A percentile compares a stretch with the other conserved stretches of the same genome.
phyloP scores from a whole-genome alignment of 2,888 invertebrate species.

The Aelia acuminata region DNA sequence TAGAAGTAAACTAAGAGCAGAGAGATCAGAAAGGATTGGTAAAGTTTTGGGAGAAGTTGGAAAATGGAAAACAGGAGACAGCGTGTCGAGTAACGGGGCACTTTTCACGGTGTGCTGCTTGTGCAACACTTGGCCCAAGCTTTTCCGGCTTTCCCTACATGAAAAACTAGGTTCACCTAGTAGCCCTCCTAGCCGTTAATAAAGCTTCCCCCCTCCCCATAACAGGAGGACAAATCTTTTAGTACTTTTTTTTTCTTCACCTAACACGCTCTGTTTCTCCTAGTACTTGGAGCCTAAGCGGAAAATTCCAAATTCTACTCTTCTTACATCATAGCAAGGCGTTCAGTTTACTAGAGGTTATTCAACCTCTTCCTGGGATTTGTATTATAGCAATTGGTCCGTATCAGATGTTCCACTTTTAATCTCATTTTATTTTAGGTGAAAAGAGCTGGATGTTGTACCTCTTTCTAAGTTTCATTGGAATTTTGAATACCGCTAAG shows the following conservation, averaged over 20 bases:
- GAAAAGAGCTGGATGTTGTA: no score
- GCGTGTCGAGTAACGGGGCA: conserved; percentile 51
- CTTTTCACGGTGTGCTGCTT: conserved; percentile 50
- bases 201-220: not conserved
- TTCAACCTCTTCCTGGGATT: not conserved
- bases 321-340: not conserved
- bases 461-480: no score
- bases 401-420: not conserved
- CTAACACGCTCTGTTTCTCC: conserved; percentile 26
- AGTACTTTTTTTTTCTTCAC: not conserved
- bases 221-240: not conserved
- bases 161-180: conserved; percentile 20
- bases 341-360: not conserved
- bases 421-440: not conserved
- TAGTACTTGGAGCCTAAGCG: not conserved
- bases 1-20: no score
- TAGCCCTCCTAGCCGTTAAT: not conserved
- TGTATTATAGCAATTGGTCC: not conserved
- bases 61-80: conserved; percentile 53
- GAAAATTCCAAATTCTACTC: conserved; percentile 17
- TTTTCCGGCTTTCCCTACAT: conserved; percentile 35
- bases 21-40: not conserved
- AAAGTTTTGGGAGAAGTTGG: not conserved
- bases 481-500: no score
- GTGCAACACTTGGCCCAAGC: not conserved